Base-by-base conservation (phyloP, 2,113 vertebrate species). In the Verasper variegatus region DNA sequence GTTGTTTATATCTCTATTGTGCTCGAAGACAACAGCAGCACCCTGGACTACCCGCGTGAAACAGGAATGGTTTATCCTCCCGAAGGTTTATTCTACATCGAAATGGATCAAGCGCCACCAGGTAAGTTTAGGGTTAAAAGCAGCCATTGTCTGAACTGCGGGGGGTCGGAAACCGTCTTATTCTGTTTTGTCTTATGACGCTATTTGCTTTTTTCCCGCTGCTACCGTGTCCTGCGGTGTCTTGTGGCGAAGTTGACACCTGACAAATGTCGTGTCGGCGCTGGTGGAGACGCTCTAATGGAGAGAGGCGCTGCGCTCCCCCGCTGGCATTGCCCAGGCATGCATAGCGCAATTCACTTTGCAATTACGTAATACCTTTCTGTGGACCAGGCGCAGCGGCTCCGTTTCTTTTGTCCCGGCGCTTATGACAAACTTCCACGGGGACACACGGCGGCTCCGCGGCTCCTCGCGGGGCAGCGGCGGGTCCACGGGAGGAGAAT, bases 301-400 rank as follows among this genome's bases (percentile, higher is more conserved):
- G 64, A 35, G 74, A 49, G 64, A 23, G 54, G 83, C n/a, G 84
- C 80, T 85, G 84, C 73, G 83, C 88, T 88, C 88, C 85, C 90
- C 79, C 84, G 68, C 78, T 76, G 90, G 80, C 87, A 58, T 85
- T 90, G 91, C 91, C 90, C 89, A 85, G 90, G 91, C 92, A 90
- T 86, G 91, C 91, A 88, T 86, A 90, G 89, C 88, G 91, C 92
- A 91, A 87, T 91, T 85, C 86, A 88, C 91, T 92, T 88, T 90
- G 49, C 90, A 79, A 93, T 93, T 93, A 93, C 92, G 92, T 93
- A 92, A 93, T 93, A 93, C 81, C 86, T 90, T 89, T 87, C 80
- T 13, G 82, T 59, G 81, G 78, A 89, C 65, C 84, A 80, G 86
- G 90, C 90, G 90, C 91, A 90, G 86, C 72, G 87, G 87, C 54